Evolutionary conservation across 2,113 vertebrate genomes (phyloP), one percentile per base, ranked within the genome.

Genomic region (Cavia porcellus): DNA sequence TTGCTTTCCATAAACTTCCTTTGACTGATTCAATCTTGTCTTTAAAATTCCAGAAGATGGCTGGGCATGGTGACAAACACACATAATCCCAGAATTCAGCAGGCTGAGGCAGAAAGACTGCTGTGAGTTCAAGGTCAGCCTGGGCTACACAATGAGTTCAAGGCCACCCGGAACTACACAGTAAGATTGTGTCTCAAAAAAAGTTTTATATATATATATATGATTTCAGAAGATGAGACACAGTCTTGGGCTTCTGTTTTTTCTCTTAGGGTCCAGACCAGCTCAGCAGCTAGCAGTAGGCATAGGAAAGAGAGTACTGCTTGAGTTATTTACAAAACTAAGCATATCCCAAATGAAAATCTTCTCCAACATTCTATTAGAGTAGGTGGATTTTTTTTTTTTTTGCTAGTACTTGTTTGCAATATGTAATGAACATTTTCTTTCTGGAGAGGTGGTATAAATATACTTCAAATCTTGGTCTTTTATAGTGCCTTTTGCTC

Each of bases 1-100:
- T 45, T 50, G 38, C 52, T 93, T 94, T 96, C 30, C 72, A 7
- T 55, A 82, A 86, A 24, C 4, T 62, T 96, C 22, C 86, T 94
- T 82, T 9, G 68, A 82, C 50, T 57, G 68, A 74, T 45, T 38
- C 64, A 24, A 32, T 87, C 22, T 92, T 85, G 3, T 85, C n/a
- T 61, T 93, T 64, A 14, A 20, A 70, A 38, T 66, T 70, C 11
- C 28, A 59, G 52, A 32, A 64, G 22, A 68, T 57, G 35, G 32
- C 66, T 70, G 66, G 35, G 15, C 7, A 19, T 70, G 66, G 66
- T 70, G 35, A 7, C 8, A 7, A 17, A 70, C 15, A n/a, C 66
- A 7, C n/a, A 35, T 70, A 35, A 70, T 19, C 5, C 2, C 5
- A 70, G 15, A 15, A 68, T 6, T n/a, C 35, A n/a, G 14, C 32